Conservation (phyloP, 1,140 invertebrate genomes). For the Drosophila ohnishii region DNA sequence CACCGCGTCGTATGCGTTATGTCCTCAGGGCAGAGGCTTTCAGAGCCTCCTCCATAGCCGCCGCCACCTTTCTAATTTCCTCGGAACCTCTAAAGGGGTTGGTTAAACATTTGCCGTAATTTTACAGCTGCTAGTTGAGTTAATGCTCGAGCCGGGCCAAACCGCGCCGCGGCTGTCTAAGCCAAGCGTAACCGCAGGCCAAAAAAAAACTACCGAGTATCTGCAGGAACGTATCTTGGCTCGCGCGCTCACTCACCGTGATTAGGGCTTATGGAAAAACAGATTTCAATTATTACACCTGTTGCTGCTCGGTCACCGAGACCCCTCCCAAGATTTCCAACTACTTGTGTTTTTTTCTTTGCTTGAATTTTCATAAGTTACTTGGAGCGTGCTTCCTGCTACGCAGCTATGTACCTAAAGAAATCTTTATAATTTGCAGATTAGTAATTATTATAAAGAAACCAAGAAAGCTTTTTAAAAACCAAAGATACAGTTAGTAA, state of each 20-base stretch:
- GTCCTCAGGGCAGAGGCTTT: neutral
- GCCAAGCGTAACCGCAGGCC: conserved; percentile 64
- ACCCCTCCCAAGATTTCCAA: conserved; percentile 42
- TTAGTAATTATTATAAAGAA: no score
- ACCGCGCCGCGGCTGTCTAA: neutral
- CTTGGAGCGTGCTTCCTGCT: conserved; percentile 77
- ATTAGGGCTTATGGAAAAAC: conserved; percentile 70
- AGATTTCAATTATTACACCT: conserved; percentile 80
- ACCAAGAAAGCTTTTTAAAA: no score
- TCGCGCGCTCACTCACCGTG: conserved; percentile 52
- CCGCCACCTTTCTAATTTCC: conserved; percentile 28
- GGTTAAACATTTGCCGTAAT: conserved; percentile 51
- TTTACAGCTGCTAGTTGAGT: conserved; percentile 72
- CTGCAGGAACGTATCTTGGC: conserved; percentile 48
- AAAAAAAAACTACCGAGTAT: conserved; percentile 21
- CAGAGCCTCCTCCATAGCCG: no score
- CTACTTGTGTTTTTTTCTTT: conserved; percentile 19
- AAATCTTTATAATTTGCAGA: conserved; percentile 3
- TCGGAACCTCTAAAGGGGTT: conserved; percentile 8
- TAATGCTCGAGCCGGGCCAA: conserved; percentile 45
- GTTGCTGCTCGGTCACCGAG: conserved; percentile 53
- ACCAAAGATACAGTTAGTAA: no score
- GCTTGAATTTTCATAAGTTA: conserved; percentile 58
- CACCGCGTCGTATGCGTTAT: conserved; percentile 46
- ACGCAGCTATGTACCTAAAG: conserved; percentile 38